Percentiles rank a stretch among this genome's conserved stretches.
Evolutionary conservation across 2,888 invertebrate genomes (phyloP).

Genomic region (Sinhomidia bicolor): DNA sequence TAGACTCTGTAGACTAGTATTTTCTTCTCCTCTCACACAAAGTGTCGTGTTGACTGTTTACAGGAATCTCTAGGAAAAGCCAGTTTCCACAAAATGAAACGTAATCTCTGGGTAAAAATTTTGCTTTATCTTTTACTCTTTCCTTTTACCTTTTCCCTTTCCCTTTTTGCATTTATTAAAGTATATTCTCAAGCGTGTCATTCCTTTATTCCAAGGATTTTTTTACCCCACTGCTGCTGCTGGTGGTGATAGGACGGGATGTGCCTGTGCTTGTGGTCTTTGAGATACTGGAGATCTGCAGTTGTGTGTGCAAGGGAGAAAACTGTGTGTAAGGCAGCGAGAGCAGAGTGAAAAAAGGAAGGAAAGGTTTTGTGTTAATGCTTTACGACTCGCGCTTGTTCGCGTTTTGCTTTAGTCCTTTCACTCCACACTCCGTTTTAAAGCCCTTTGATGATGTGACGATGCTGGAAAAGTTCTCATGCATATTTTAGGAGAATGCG

Average conservation of each 20-base stretch:
- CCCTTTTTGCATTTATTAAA: constrained; percentile 50
- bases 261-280: constrained; percentile 17
- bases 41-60: constrained; percentile 34
- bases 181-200: constrained; percentile 66
- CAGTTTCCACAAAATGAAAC: not conserved
- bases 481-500: constrained; percentile 69
- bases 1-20: too few species aligned
- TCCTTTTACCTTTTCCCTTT: not conserved
- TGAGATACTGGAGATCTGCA: not conserved
- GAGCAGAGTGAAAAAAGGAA: constrained; percentile 43
- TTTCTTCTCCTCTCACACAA: not conserved
- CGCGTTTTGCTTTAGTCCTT: not conserved
- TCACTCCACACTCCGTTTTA: constrained; percentile 47
- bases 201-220: constrained; percentile 21
- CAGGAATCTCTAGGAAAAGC: not conserved
- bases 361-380: constrained; percentile 38
- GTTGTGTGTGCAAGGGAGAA: constrained; percentile 26
- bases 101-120: constrained; percentile 5
- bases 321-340: not conserved
- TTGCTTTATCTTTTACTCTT: constrained; percentile 38
- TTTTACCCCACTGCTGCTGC: not conserved
- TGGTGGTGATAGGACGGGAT: too few species aligned
- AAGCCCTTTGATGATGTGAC: constrained; percentile 71
- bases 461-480: constrained; percentile 70
- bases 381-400: not conserved